phyloP scores from a whole-genome alignment of 2,113 vertebrate species.

The Trogon surrucura region DNA sequence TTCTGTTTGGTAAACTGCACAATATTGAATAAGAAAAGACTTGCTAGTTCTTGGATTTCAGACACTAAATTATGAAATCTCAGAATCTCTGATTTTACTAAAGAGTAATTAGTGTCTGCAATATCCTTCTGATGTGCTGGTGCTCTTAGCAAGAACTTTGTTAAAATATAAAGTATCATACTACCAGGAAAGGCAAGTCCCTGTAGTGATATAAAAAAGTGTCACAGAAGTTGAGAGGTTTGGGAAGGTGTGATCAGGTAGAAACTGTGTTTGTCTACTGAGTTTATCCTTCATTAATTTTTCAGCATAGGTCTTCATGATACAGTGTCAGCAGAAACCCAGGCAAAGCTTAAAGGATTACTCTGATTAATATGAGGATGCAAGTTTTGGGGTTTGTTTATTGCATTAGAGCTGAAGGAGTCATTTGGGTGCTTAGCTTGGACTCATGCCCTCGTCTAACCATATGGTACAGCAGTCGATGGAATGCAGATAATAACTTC shows the following conservation, averaged over 20 bases:
- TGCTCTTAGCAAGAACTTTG: background rate
- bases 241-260: background rate
- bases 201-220: background rate
- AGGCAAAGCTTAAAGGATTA: slow-evolving; percentile 8
- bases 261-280: background rate
- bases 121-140: background rate
- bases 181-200: background rate
- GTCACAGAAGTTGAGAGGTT: background rate
- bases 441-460: slow-evolving; percentile 14
- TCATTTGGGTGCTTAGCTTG: slow-evolving; percentile 29
- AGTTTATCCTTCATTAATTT: background rate
- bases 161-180: background rate
- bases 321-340: background rate
- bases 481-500: slow-evolving; percentile 65
- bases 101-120: background rate
- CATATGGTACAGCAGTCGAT: slow-evolving; percentile 17
- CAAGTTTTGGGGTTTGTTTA: slow-evolving; percentile 12
- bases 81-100: background rate
- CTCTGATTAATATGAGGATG: background rate
- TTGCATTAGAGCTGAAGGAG: slow-evolving; percentile 36
- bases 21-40: background rate
- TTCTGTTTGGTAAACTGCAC: background rate
- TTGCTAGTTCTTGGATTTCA: slow-evolving; percentile 1
- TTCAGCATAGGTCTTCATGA: background rate
- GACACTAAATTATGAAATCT: background rate